phyloP scores from a whole-genome alignment of 2,797 vertebrate genomes.

The Characodon lateralis region DNA sequence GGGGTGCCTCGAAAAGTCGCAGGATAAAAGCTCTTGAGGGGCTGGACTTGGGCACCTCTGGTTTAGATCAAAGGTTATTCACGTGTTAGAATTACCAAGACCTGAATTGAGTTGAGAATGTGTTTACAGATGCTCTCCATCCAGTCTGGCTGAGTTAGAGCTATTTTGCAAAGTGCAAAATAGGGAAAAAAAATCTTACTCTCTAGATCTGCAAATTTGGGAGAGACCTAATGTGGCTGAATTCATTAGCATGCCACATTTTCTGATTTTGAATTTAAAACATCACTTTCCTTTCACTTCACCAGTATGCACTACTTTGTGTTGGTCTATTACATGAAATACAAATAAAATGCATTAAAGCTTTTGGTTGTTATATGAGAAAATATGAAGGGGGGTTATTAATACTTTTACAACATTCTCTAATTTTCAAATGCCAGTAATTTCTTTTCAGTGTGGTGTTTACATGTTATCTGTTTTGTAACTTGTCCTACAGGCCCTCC shows the following conservation, averaged over 20 bases:
- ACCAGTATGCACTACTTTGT: not conserved
- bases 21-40: not conserved
- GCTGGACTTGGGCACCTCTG: not conserved
- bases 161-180: not conserved
- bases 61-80: not conserved
- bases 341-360: not conserved
- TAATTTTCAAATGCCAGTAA: not conserved
- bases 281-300: not conserved
- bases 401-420: too few species aligned
- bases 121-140: not conserved
- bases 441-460: constrained; percentile 5
- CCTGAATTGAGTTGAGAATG: not conserved
- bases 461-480: constrained; percentile 22
- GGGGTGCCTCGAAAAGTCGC: too few species aligned
- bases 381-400: not conserved
- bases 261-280: not conserved
- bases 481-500: constrained; percentile 84
- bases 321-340: not conserved
- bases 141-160: not conserved
- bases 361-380: not conserved
- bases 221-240: not conserved
- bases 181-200: not conserved
- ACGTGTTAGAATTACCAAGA: not conserved
- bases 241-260: not conserved
- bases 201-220: not conserved